Base-by-base conservation (phyloP, 2,888 invertebrate genomes). In the Dendrolimus houi region DNA sequence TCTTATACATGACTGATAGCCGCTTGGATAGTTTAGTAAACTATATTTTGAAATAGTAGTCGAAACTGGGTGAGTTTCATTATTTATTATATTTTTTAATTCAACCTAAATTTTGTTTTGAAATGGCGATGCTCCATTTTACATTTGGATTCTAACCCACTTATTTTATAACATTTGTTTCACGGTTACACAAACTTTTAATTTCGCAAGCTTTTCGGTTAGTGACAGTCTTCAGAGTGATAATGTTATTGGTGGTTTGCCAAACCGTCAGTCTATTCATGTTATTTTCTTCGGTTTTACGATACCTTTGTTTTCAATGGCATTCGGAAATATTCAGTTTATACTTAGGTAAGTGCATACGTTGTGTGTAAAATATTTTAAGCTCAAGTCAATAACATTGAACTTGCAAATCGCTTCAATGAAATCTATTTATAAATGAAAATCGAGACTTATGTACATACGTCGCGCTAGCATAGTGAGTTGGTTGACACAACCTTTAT, bases 291-390 rank as follows among this genome's bases (percentile, higher is more conserved):
- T 60, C 67, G 58, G 59, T 63, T 64, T 67, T 63, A 72, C 64
- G 62, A 65, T 69, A 69, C 66, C 29, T 64, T 60, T 63, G 69
- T 67, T 69, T 70, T 74, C 71, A 76, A 72, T 75, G 72, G 67
- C 69, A 69, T 61, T 66, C 65, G 57, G 61, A 66, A 67, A 65
- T 72, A 68, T 69, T 70, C 63, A 60, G 65, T 65, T 54, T 56
- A 57, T 58, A 56, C 52, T 55, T 58, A 52, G 55, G 10, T 13
- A 29, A 47, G 17, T 55, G 57, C 61, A 57, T 54, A 60, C 59
- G 64, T 62, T 61, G 68, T 64, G 71, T 63, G 71, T 74, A 71
- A 75, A 72, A 67, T 77, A 77, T 78, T 79, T 75, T 71, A 75
- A 77, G 75, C 76, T 69, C 65, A 62, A 69, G 70, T 67, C 64